Conservation (phyloP, 2,113 vertebrate genomes). For the Psittacula cyanocephala region DNA sequence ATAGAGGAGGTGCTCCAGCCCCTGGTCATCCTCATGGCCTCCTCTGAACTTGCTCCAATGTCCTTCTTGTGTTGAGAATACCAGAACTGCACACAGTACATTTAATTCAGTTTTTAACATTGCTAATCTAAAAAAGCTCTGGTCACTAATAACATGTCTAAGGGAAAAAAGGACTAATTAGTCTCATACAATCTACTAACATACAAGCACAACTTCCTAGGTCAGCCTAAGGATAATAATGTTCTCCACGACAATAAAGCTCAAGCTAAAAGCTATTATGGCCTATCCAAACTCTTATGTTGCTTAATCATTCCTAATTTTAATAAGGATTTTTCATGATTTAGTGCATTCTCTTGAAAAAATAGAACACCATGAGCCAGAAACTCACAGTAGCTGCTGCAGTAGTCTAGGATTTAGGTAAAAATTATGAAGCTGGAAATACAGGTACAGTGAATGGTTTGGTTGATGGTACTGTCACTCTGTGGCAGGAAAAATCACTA, state of each 20-base stretch:
- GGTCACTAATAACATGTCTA: neutral
- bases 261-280: neutral
- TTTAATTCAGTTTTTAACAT: neutral
- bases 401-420: neutral
- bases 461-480: constrained; percentile 9
- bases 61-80: neutral
- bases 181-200: neutral
- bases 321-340: neutral
- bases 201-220: neutral
- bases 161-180: neutral
- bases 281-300: neutral
- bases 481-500: neutral
- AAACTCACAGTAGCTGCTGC: neutral
- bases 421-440: neutral
- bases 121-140: neutral
- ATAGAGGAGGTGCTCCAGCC: no score
- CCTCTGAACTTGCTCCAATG: neutral
- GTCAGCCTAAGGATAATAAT: neutral
- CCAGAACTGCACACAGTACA: neutral
- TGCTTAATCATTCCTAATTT: neutral
- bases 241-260: neutral
- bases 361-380: neutral
- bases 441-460: neutral
- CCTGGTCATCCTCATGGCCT: neutral
- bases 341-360: neutral